Conservation (phyloP, 2,797 vertebrate species). For the Echiichthys vipera region DNA sequence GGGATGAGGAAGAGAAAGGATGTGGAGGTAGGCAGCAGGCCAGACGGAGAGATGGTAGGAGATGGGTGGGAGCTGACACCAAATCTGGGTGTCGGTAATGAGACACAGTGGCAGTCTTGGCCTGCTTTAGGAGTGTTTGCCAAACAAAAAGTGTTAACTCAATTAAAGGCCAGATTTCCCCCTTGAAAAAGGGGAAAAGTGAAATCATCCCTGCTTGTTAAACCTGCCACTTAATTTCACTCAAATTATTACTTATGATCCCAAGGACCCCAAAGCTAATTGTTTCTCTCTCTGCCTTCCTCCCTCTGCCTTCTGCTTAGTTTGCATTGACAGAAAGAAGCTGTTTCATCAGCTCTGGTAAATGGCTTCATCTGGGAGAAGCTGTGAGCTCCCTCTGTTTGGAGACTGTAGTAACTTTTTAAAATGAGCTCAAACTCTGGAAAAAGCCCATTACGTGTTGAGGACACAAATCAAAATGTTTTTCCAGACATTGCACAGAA, state of each 20-base stretch:
- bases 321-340: slow-evolving; percentile 58
- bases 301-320: slow-evolving; percentile 58
- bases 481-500: neutral
- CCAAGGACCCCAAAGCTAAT: slow-evolving; percentile 80
- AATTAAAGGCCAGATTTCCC: slow-evolving; percentile 84
- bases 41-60: slow-evolving; percentile 49
- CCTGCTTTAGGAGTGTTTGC: slow-evolving; percentile 85
- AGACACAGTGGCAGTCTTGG: slow-evolving; percentile 66
- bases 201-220: slow-evolving; percentile 85
- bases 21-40: slow-evolving; percentile 28
- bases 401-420: slow-evolving; percentile 41
- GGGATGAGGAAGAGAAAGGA: slow-evolving; percentile 24
- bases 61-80: slow-evolving; percentile 44
- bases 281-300: slow-evolving; percentile 69
- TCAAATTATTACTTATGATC: slow-evolving; percentile 87
- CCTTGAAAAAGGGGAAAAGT: slow-evolving; percentile 78
- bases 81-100: slow-evolving; percentile 57
- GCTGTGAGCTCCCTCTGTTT: slow-evolving; percentile 60
- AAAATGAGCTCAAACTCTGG: slow-evolving; percentile 22
- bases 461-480: slow-evolving; percentile 18
- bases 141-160: slow-evolving; percentile 86
- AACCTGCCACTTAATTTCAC: slow-evolving; percentile 86
- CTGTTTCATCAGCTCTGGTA: slow-evolving; percentile 62
- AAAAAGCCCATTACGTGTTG: slow-evolving; percentile 12
- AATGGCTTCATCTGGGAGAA: slow-evolving; percentile 61